These are phyloP conservation scores for Okapia johnstoni DNA, from an alignment of 2,113 vertebrate species.

Conservation along the genomic window DNA sequence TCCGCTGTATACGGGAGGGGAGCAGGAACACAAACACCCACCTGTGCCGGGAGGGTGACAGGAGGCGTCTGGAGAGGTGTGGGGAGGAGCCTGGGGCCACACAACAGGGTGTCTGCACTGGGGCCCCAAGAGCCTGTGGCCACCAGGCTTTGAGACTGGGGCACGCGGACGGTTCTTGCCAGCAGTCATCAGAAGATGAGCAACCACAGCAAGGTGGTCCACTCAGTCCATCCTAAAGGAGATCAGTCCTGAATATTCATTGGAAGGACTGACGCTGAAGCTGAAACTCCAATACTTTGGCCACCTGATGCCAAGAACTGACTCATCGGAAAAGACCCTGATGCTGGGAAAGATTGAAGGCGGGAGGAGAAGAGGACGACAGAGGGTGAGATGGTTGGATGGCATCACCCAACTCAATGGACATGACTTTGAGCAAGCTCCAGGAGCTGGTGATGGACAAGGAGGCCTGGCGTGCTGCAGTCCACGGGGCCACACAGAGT, in stretches of 20 bases:
- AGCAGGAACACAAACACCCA: too few relatives aligned
- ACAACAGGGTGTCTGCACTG: rapidly evolving
- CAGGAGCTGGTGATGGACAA: background rate
- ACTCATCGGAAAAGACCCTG: background rate
- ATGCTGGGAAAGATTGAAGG: background rate
- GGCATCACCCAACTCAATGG: background rate
- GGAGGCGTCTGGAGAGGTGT: rapidly evolving
- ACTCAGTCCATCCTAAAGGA: background rate
- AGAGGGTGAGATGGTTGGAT: background rate
- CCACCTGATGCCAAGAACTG: background rate
- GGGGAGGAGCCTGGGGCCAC: rapidly evolving
- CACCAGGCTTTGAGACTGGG: background rate
- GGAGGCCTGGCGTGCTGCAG: background rate
- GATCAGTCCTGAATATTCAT: background rate
- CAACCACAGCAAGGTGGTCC: background rate
- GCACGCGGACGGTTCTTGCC: rapidly evolving
- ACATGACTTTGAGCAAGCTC: background rate
- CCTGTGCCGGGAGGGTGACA: background rate
- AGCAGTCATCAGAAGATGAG: rapidly evolving
- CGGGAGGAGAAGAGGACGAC: background rate
- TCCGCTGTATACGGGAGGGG: rapidly evolving
- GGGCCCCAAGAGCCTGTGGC: background rate
- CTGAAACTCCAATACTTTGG: background rate
- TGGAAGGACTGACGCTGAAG: background rate
- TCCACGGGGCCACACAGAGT: background rate